Evolutionary conservation across 1,140 invertebrate species (phyloP).

Genomic region (Calliphora vicina): DNA sequence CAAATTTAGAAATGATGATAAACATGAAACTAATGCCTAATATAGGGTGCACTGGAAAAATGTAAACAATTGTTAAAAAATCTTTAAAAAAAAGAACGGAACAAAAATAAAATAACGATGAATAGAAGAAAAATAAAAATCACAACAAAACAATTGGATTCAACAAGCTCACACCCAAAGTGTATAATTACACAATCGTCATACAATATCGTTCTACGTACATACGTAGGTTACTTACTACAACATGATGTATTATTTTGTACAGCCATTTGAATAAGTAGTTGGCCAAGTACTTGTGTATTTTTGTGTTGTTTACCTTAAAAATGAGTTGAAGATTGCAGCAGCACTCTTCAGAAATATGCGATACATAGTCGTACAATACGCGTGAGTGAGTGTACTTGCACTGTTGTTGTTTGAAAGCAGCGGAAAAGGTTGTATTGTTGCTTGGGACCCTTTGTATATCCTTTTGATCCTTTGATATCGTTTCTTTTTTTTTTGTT

Average conservation of each 20-base stretch:
- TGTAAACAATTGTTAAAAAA: not conserved
- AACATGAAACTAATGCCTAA: too few species aligned
- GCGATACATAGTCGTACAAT: not conserved
- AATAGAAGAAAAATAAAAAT: conserved; percentile 4
- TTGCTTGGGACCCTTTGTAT: conserved; percentile 12
- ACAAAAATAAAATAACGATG: not conserved
- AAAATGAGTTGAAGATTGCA: conserved; percentile 23
- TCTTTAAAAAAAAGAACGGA: not conserved
- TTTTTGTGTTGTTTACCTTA: not conserved
- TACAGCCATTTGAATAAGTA: not conserved
- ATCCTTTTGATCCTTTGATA: conserved; percentile 27
- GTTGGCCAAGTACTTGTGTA: not conserved
- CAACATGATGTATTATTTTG: not conserved
- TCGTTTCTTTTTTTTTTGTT: not conserved
- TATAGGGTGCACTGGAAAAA: not conserved
- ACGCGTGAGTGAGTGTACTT: conserved; percentile 13
- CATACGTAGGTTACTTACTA: not conserved
- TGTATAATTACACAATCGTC: conserved; percentile 33
- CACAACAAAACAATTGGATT: conserved; percentile 22
- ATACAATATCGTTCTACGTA: not conserved
- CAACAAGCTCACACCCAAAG: conserved; percentile 31
- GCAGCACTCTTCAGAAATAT: not conserved
- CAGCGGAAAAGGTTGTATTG: not conserved
- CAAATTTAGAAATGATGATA: too few species aligned
- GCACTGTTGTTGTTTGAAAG: not conserved